Base-by-base conservation (phyloP, 1,140 invertebrate species). In the Calephelis virginiensis region DNA sequence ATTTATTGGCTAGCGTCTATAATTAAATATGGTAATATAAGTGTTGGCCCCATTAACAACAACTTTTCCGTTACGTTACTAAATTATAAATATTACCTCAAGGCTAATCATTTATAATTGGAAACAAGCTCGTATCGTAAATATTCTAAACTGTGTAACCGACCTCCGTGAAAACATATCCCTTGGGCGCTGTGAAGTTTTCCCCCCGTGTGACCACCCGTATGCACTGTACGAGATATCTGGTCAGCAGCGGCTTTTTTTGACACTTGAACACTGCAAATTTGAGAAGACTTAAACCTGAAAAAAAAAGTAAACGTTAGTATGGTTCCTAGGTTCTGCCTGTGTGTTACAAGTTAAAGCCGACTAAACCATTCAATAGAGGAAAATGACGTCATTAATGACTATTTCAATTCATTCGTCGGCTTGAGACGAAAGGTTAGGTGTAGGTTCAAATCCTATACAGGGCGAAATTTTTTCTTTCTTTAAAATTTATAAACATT, bases 181-280 rank as follows among this genome's bases (percentile, higher is more conserved):
- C 77, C 17, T 63, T 74, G 0, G 69, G 62, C 0, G 63, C 59
- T 38, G 66, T 65, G n/a, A 50, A 67, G 0, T 67, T 28, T 6
- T 77, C 65, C 0, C 40, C 43, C 6, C 64, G 61, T 0, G 77
- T 71, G 9, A 67, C 80, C 0, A 64, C 70, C 0, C 82, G 71
- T 0, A 83, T 69, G 67, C 84, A 88, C 14, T 86, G 77, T n/a
- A 88, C 87, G 45, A 88, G 37, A 49, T 85, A 88, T 2, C 87
- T 68, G 0, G 83, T 83, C 1, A 90, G 67, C 0, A 86, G 28
- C 0, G 84, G 87, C n/a, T 72, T 28, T 5, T 68, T 49, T 3
- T 75, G 70, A 56, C 84, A 86, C 0, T 77, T 74, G 0, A 90
- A 68, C 0, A 75, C 83, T 0, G 85, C 82, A 0, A 75, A 69